Percentiles rank a stretch among this genome's conserved stretches.
These are phyloP conservation scores for Nothura maculosa DNA, from an alignment of 2,797 vertebrate genomes.

Conservation along the genomic window DNA sequence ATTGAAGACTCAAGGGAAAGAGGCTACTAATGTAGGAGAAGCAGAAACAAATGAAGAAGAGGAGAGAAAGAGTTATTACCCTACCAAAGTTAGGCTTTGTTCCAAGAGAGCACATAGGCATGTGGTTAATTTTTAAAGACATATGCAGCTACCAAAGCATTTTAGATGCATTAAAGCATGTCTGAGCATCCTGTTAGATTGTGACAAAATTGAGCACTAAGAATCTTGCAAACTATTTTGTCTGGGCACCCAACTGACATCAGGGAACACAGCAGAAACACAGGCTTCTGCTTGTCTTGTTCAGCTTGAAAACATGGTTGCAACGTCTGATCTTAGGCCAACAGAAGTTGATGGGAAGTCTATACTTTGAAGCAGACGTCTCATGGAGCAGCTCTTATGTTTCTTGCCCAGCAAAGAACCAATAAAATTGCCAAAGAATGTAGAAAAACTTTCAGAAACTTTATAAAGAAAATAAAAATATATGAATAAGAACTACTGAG, in stretches of 20 bases:
- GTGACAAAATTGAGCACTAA: neutral
- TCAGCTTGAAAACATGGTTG: neutral
- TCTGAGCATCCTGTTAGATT: slow-evolving; percentile 3
- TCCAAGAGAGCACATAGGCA: fast-evolving
- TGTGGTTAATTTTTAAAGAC: neutral
- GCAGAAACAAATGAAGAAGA: neutral
- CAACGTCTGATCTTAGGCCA: slow-evolving; percentile 36
- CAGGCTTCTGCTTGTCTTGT: neutral
- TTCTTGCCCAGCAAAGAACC: neutral
- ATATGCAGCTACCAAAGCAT: fast-evolving
- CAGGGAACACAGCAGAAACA: neutral
- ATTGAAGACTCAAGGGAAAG: neutral
- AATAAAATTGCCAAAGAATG: slow-evolving; percentile 17
- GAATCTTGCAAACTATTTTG: neutral
- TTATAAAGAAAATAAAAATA: neutral
- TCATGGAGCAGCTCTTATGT: neutral
- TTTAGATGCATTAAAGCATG: slow-evolving; percentile 1
- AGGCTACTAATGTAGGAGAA: neutral
- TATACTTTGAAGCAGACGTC: slow-evolving; percentile 2
- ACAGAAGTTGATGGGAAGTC: slow-evolving; percentile 17
- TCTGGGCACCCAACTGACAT: neutral
- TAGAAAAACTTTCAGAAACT: neutral
- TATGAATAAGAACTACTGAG: neutral
- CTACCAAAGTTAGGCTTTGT: slow-evolving; percentile 19
- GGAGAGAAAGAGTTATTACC: neutral